These are phyloP conservation scores for Parus major DNA, from an alignment of 2,113 vertebrate species.

Conservation along the genomic window DNA sequence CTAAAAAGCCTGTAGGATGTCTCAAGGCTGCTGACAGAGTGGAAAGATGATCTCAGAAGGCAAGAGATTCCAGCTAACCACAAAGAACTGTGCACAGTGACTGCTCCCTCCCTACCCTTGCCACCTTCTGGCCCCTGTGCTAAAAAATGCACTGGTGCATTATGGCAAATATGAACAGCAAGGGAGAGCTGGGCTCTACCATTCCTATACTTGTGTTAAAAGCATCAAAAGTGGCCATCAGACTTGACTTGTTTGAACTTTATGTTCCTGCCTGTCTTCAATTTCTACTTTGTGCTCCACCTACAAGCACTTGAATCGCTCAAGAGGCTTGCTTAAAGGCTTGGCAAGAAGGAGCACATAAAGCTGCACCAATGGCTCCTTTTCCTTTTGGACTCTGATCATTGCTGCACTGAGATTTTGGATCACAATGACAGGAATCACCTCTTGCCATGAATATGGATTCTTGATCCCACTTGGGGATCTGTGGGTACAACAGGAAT, in stretches of 20 bases:
- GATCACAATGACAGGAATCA: not conserved
- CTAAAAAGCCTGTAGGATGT: not conserved
- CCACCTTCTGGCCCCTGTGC: not conserved
- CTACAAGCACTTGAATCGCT: not conserved
- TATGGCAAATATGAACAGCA: not conserved
- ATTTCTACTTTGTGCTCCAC: not conserved
- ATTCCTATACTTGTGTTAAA: not conserved
- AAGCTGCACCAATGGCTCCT: not conserved
- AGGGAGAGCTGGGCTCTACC: not conserved
- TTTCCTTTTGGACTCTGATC: not conserved
- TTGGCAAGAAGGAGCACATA: not conserved
- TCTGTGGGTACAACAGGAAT: not conserved
- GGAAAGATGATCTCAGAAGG: not conserved
- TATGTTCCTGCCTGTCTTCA: not conserved
- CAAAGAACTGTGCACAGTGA: rapidly evolving
- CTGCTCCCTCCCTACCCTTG: not conserved
- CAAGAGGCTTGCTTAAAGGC: not conserved
- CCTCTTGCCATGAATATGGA: not conserved
- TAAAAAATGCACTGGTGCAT: not conserved
- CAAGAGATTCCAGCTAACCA: not conserved
- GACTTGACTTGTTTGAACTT: not conserved
- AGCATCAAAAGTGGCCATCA: not conserved
- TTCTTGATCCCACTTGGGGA: not conserved
- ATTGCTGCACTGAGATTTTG: not conserved
- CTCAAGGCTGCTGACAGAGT: not conserved